These are phyloP conservation scores for Telmatochromis sp. DNA, from an alignment of 2,113 vertebrate species.

Conservation along the genomic window DNA sequence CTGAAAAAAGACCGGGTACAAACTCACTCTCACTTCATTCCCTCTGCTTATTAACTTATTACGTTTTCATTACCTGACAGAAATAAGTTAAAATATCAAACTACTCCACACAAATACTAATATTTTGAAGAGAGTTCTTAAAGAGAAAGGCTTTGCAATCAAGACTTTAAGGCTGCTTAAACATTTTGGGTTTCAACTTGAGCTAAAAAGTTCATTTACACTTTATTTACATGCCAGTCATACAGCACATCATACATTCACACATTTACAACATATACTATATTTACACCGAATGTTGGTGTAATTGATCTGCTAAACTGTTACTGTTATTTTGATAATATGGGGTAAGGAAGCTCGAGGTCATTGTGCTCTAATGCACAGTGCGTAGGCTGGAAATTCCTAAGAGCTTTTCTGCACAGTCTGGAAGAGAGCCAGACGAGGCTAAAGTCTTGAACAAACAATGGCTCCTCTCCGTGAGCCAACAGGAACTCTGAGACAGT, in stretches of 20 bases:
- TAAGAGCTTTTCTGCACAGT: background rate
- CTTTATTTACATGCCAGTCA: background rate
- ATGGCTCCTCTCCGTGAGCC: background rate
- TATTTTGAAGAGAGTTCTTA: background rate
- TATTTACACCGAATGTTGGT: background rate
- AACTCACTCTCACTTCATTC: background rate
- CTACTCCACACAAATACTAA: background rate
- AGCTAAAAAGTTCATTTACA: background rate
- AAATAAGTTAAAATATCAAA: background rate
- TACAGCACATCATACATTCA: background rate
- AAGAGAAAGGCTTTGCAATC: background rate
- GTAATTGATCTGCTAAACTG: background rate
- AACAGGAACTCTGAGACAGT: background rate
- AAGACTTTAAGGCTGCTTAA: background rate
- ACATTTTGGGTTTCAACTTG: background rate
- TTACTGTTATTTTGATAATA: background rate
- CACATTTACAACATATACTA: background rate
- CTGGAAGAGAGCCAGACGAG: slow-evolving; percentile 21
- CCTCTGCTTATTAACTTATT: background rate
- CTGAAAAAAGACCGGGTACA: background rate
- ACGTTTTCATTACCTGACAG: background rate
- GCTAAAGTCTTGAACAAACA: slow-evolving; percentile 50
- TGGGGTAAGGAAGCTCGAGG: background rate
- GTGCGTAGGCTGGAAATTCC: background rate
- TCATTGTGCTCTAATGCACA: background rate